phyloP scores from a whole-genome alignment of 2,888 invertebrate species.

The Pristionchus mayeri region DNA sequence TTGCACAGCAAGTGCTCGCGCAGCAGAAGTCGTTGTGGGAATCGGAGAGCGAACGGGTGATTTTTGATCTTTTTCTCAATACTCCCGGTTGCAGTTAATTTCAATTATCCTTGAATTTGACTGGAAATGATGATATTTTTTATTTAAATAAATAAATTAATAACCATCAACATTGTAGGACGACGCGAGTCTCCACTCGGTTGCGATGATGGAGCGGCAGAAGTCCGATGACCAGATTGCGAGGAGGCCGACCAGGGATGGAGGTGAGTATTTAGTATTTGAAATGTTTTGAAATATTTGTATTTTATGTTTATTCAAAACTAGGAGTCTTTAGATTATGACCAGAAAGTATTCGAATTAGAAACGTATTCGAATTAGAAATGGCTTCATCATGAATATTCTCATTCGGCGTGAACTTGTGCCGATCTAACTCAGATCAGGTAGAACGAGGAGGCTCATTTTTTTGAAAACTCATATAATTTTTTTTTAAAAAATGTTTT shows the following conservation, averaged over 20 bases:
- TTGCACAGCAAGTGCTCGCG: conserved; percentile 31
- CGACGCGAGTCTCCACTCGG: conserved; percentile 11
- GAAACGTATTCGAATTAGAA: too few species aligned
- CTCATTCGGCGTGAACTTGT: too few species aligned
- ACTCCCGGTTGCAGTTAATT: too few species aligned
- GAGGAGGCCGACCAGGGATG: conserved; percentile 50
- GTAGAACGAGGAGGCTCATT: too few species aligned
- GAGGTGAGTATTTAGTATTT: background rate
- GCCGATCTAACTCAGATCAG: too few species aligned
- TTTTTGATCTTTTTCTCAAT: conserved; percentile 8
- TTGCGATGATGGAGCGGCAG: conserved; percentile 51
- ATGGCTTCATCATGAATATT: too few species aligned
- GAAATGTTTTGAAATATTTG: background rate
- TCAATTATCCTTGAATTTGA: too few species aligned
- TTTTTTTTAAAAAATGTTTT: too few species aligned
- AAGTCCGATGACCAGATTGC: conserved; percentile 59
- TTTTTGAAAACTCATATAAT: too few species aligned
- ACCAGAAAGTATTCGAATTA: too few species aligned
- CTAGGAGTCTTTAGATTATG: too few species aligned
- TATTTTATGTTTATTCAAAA: too few species aligned
- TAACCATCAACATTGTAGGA: conserved; percentile 10
- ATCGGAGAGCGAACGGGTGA: conserved; percentile 19
- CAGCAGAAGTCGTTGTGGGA: conserved; percentile 48
- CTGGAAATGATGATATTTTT: background rate
- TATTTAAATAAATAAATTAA: background rate